phyloP scores from a whole-genome alignment of 92 coral and sea anemone species.

The Epizoanthus scotinus region DNA sequence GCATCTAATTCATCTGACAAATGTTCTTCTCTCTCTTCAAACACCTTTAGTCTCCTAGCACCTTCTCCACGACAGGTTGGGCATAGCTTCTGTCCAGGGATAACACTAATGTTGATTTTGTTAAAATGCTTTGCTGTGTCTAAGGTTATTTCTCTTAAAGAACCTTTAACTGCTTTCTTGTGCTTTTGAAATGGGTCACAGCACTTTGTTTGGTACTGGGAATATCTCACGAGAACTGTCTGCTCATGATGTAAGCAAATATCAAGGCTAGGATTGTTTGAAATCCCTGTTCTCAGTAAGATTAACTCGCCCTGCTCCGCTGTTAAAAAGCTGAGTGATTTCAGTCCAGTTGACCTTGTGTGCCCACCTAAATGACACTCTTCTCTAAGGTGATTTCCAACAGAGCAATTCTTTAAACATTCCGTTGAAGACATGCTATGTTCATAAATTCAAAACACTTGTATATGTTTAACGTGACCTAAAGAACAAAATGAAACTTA shows the following conservation, averaged over 20 bases:
- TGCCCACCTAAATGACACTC: constrained; percentile 47
- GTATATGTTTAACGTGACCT: neutral
- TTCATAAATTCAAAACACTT: constrained; percentile 13
- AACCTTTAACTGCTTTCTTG: constrained; percentile 40
- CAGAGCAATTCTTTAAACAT: constrained; percentile 35
- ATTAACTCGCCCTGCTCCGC: constrained; percentile 43
- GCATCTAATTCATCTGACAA: constrained; percentile 25
- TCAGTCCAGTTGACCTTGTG: constrained; percentile 46
- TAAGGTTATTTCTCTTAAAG: constrained; percentile 43
- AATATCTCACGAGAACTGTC: constrained; percentile 45
- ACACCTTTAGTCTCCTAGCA: neutral
- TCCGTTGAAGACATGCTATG: constrained; percentile 43
- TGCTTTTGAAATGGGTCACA: constrained; percentile 53
- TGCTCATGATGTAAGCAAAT: constrained; percentile 54
- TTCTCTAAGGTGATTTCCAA: constrained; percentile 45
- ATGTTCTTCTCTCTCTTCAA: constrained; percentile 12
- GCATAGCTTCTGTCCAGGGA: constrained; percentile 55
- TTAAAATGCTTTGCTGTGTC: constrained; percentile 48
- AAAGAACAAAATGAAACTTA: too few species aligned
- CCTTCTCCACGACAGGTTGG: constrained; percentile 47
- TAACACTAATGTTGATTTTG: constrained; percentile 42
- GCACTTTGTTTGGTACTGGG: constrained; percentile 49
- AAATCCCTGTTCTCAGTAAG: constrained; percentile 47
- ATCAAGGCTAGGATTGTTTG: constrained; percentile 43
- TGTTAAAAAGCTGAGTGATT: constrained; percentile 42